A percentile compares a stretch with the other conserved stretches of the same genome.
These are phyloP conservation scores for rat (Rattus norvegicus) DNA, from an alignment of 2,113 vertebrate species.

Conservation along the genomic window GRCr8 NC_086024.1:138172001-138172500, in stretches of 20 bases:
- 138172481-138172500: background rate
- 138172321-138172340: background rate
- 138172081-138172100: background rate
- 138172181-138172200: background rate
- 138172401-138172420: background rate
- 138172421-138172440: too few species aligned
- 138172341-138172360: background rate
- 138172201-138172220: too few species aligned
- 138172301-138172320: background rate
- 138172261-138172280: background rate
- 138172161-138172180: too few species aligned
- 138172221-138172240: background rate
- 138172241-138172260: background rate
- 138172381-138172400: background rate
- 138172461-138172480: background rate
- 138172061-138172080: background rate
- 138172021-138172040: background rate
- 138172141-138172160: background rate
- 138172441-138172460: background rate
- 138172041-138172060: background rate
- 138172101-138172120: background rate
- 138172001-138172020: background rate
- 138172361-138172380: background rate
- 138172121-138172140: background rate
- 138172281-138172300: background rate